Base-by-base conservation (phyloP, 2,888 invertebrate genomes). In the Pegoplata infirma region DNA sequence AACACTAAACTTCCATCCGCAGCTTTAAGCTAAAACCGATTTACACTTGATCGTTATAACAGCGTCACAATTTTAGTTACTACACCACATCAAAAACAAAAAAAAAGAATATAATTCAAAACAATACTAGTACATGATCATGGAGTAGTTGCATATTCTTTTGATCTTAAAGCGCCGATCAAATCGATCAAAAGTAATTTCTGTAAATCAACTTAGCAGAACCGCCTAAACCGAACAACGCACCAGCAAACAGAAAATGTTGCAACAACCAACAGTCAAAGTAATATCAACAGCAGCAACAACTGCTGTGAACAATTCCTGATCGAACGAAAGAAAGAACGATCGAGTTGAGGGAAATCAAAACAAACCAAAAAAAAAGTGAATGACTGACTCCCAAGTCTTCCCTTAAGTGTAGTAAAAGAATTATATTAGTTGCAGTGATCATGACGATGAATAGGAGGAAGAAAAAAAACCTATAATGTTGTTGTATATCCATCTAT, bases 171-270 rank as follows among this genome's bases (percentile, higher is more conserved):
- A 86, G 88, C 88, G 89, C 86, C 89, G 89, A 89, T 88, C 89
- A 88, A 88, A 88, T 88, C 88, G 89, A 89, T 88, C 88, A 89
- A 88, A 87, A 86, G 84, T 84, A 86, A 87, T 86, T 87, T 87
- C 84, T 84, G 85, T 86, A 82, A 81, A 81, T 80, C 76, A 77
- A 71, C 73, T 76, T 72, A 64, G 72, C 74, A 78, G 58, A 67
- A 59, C 80, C 81, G 67, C 53, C 80, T 78, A 73, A 84, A n/a
- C n/a, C n/a, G n/a, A n/a, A n/a, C n/a, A n/a, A 84, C 84, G 85
- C 85, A 84, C 25, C 61, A 56, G 44, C 55, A 40, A 32, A 55
- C 66, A 5, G 17, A 23, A 46, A 17, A 8, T 55, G 55, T 67
- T 40, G 36, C 63, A 46, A 32, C 55, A 36, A 68, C 40, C 49